These are phyloP conservation scores for Cisticola juncidis DNA, from an alignment of 2,113 vertebrate genomes.

Conservation along the genomic window DNA sequence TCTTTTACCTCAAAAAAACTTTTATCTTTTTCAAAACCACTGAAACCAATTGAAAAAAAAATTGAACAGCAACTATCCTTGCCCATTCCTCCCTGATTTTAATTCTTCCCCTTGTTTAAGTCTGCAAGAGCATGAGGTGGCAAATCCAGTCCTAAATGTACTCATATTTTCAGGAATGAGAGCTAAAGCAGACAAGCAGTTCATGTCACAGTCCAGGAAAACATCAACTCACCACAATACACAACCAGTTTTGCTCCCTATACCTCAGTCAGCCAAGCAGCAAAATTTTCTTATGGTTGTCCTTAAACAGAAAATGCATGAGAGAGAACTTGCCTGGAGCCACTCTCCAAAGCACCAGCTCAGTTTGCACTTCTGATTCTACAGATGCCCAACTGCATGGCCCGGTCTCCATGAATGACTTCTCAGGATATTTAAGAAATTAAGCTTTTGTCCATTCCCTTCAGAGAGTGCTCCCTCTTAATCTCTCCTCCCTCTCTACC, in stretches of 20 bases:
- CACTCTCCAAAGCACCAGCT: background rate
- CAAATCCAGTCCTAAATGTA: background rate
- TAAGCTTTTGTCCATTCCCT: background rate
- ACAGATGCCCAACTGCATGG: accelerated
- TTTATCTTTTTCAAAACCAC: background rate
- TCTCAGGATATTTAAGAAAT: background rate
- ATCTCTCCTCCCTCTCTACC: background rate
- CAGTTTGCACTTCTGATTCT: background rate
- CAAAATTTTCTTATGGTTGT: background rate
- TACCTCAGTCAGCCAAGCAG: background rate
- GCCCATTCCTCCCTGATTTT: background rate
- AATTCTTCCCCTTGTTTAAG: background rate
- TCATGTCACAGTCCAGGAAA: background rate
- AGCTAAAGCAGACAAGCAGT: background rate
- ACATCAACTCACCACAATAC: background rate
- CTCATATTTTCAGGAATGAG: background rate
- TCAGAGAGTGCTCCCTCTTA: background rate
- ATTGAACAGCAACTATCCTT: background rate
- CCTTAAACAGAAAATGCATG: accelerated
- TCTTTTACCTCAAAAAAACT: background rate
- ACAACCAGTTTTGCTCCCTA: background rate
- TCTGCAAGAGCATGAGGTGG: accelerated
- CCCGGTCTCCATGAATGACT: background rate
- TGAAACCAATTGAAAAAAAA: background rate
- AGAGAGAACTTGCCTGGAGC: background rate